These are phyloP conservation scores for Troglohyphantes excavatus DNA, from an alignment of 2,888 invertebrate genomes.

Conservation along the genomic window DNA sequence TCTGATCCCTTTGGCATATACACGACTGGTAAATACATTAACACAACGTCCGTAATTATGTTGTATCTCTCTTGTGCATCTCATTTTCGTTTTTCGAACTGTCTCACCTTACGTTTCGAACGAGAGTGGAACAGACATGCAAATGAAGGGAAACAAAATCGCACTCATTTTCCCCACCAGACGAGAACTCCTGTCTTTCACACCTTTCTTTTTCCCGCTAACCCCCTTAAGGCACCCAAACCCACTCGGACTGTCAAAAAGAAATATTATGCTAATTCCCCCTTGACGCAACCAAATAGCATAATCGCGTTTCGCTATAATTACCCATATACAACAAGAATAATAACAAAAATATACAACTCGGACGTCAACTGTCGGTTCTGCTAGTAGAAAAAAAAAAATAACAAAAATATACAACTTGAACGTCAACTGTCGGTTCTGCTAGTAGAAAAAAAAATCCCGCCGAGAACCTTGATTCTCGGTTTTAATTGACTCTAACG, in stretches of 20 bases:
- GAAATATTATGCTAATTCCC: background rate
- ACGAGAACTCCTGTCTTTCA: background rate
- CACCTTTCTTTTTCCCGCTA: background rate
- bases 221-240: background rate
- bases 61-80: too few species aligned
- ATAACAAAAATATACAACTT: background rate
- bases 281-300: background rate
- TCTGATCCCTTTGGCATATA: too few species aligned
- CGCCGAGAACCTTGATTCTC: background rate
- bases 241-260: background rate
- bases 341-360: background rate
- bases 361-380: background rate
- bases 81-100: too few species aligned
- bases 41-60: too few species aligned
- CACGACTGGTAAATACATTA: too few species aligned
- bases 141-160: background rate
- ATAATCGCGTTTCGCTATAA: background rate
- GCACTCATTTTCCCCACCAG: background rate
- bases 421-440: background rate
- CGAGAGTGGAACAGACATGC: background rate
- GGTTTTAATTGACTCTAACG: conserved; percentile 27
- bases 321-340: background rate
- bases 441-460: too few species aligned
- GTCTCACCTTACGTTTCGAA: too few species aligned
- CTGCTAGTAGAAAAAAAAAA: background rate